These are phyloP conservation scores for Andrena camellia DNA, from an alignment of 2,888 invertebrate species.

Conservation along the genomic window DNA sequence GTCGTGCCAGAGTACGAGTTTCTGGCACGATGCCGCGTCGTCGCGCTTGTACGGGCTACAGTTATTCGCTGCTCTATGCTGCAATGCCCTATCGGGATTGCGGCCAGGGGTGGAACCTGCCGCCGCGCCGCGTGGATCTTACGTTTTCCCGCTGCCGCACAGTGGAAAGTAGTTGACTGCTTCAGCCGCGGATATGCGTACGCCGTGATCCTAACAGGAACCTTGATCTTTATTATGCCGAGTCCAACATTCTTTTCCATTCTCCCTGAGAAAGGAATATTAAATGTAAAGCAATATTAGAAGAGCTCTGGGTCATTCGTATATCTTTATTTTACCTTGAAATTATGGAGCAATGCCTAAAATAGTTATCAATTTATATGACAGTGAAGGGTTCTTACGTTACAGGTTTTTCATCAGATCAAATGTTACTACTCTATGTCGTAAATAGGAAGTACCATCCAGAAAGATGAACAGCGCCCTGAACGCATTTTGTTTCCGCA, in stretches of 20 bases:
- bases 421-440: not conserved
- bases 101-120: slow-evolving; percentile 66
- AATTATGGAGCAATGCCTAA: not conserved
- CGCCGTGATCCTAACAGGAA: not conserved
- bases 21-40: slow-evolving; percentile 82
- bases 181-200: not conserved
- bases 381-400: too few species aligned
- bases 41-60: slow-evolving; percentile 75
- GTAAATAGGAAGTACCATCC: not conserved
- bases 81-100: slow-evolving; percentile 63
- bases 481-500: not conserved
- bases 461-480: not conserved
- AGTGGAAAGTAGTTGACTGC: slow-evolving; percentile 26
- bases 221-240: not conserved
- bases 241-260: not conserved
- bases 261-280: not conserved
- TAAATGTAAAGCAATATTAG: not conserved
- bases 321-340: not conserved
- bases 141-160: slow-evolving; percentile 38
- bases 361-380: not conserved
- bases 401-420: not conserved
- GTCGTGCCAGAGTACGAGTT: slow-evolving; percentile 75
- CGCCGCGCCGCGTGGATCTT: slow-evolving; percentile 37
- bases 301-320: not conserved
- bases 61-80: slow-evolving; percentile 70